Percentiles rank a stretch among this genome's conserved stretches.
Conservation (phyloP, 2,888 invertebrate genomes). For the Exephanes ischioxanthus region DNA sequence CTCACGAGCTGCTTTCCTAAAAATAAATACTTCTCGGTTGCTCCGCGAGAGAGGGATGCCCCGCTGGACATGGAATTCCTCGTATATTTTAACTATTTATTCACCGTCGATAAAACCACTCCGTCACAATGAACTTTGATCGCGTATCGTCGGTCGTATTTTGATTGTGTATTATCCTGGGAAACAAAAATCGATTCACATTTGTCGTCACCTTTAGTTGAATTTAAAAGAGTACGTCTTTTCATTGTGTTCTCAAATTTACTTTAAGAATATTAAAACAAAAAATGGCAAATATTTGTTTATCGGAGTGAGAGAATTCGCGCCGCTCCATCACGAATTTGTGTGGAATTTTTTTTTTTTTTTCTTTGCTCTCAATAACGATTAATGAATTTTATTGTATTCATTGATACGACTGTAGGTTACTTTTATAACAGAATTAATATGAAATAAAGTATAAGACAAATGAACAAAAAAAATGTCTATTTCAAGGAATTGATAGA, state of each 20-base stretch:
- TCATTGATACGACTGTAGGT: background rate
- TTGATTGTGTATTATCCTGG: background rate
- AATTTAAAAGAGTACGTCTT: background rate
- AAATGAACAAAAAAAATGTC: background rate
- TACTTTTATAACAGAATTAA: background rate
- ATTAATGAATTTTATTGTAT: background rate
- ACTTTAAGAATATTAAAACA: background rate
- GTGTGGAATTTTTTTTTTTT: background rate
- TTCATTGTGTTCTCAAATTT: background rate
- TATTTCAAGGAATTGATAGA: constrained; percentile 13
- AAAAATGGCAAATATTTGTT: background rate
- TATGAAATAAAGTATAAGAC: constrained; percentile 3
- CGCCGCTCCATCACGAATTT: background rate
- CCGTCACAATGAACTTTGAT: background rate
- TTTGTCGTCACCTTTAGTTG: background rate
- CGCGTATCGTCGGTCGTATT: background rate
- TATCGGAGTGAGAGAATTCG: background rate
- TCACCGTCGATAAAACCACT: constrained; percentile 17
- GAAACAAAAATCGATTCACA: constrained; percentile 22
- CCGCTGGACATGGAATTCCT: background rate
- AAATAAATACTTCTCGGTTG: background rate
- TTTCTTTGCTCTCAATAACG: background rate
- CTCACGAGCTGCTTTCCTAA: background rate
- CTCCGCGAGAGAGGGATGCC: background rate
- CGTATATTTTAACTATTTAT: constrained; percentile 39